These are phyloP conservation scores for Boulengeromyrus knoepffleri DNA, from an alignment of 2,113 vertebrate species.

Conservation along the genomic window DNA sequence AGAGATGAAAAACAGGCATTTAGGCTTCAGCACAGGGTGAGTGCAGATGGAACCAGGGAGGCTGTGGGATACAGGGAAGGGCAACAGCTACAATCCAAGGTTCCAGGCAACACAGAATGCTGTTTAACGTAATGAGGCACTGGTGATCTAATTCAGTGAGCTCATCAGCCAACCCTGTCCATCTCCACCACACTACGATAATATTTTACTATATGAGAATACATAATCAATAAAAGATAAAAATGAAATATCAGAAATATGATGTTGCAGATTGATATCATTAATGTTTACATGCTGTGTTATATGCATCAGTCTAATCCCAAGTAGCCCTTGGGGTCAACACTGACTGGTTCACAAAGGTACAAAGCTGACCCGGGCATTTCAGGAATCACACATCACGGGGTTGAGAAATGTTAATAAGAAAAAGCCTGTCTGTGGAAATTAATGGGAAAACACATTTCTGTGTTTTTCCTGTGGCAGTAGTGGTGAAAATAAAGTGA, in stretches of 20 bases:
- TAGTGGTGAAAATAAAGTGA: slow-evolving; percentile 18
- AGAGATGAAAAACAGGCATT: neutral
- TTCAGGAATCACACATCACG: neutral
- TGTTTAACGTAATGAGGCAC: neutral
- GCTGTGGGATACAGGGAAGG: neutral
- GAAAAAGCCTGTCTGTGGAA: slow-evolving; percentile 10
- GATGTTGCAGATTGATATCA: neutral
- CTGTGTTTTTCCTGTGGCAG: neutral
- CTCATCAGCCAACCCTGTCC: neutral
- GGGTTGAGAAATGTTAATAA: neutral
- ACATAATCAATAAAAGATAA: neutral
- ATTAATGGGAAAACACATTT: slow-evolving; percentile 9
- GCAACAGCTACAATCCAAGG: neutral
- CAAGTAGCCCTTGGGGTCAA: neutral
- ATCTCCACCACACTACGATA: neutral
- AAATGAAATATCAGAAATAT: neutral
- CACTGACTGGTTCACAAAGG: neutral
- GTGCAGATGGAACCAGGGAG: neutral
- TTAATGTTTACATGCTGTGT: neutral
- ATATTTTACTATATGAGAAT: neutral
- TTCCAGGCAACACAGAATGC: neutral
- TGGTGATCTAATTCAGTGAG: neutral
- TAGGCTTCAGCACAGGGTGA: neutral
- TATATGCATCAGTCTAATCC: neutral
- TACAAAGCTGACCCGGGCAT: neutral